Base-by-base conservation (phyloP, 2,888 invertebrate genomes). In the Pogonocherus hispidulus region DNA sequence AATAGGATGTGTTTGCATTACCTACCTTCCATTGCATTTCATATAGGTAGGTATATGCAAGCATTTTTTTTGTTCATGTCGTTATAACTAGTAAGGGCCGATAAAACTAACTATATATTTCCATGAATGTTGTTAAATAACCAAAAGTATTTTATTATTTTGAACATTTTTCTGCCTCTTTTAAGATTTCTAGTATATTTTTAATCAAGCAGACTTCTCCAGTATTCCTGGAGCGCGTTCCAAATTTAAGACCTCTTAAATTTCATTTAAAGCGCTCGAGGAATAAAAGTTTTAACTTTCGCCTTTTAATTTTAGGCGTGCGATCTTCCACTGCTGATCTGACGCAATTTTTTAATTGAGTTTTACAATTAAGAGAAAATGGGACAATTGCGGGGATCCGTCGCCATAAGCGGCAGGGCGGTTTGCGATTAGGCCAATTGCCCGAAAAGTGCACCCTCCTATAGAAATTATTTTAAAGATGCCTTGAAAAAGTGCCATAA, bases 401-500 rank as follows among this genome's bases (percentile, higher is more conserved):
- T 59, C 47, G 47, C 59, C 47, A 14, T 47, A 35, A 47, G 59
- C 44, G 63, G 18, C 44, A 20, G 11, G 23, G 20, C 57, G 35
- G 60, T 65, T 64, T 54, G 60, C 70, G 69, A 74, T 74, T 74
- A 74, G 67, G 66, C 67, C 71, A 74, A 74, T 74, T 66, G 70
- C 59, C 44, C 32, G 46, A 69, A 72, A 70, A 68, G 70, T 69
- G 65, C 64, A 67, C 46, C 63, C 52, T 56, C 60, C 67, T 41
- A 56, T 63, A 47, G 57, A 49, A 66, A 66, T 56, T 66, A 69
- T 55, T 66, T 56, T 59, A 59, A 59, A 59, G 59, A 59, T 59
- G 59, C 32, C 32, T 41, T 14, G 74, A 51, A 72, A 77, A 75
- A 76, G 69, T 73, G 75, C 75, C 76, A 76, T 79, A 78, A 79